Conservation (phyloP, 2,888 invertebrate genomes). For the Aethes cnicana region DNA sequence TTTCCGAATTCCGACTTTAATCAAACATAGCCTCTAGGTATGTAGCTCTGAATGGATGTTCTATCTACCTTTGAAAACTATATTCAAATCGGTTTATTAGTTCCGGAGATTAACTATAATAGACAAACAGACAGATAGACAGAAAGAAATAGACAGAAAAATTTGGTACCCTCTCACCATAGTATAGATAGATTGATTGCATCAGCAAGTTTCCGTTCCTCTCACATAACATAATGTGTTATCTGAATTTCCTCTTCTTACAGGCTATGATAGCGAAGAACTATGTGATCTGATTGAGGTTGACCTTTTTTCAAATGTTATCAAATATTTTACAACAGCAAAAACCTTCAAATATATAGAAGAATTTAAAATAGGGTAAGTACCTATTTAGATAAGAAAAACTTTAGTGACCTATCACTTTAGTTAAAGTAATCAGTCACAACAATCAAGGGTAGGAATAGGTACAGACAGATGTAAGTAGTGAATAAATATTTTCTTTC, state of each 20-base stretch:
- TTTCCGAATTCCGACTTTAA: too few relatives aligned
- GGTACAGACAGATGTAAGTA: neutral
- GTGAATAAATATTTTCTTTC: neutral
- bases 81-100: too few relatives aligned
- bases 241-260: neutral
- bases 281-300: constrained; percentile 26
- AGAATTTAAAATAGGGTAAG: constrained; percentile 61
- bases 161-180: too few relatives aligned
- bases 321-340: constrained; percentile 28
- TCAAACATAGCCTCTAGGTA: too few relatives aligned
- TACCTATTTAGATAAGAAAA: constrained; percentile 9
- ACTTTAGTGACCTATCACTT: neutral
- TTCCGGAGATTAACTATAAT: too few relatives aligned
- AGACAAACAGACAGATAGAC: too few relatives aligned
- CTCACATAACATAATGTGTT: too few relatives aligned
- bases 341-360: constrained; percentile 27
- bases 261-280: constrained; percentile 6
- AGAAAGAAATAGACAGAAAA: too few relatives aligned
- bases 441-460: neutral
- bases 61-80: too few relatives aligned
- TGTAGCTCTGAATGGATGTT: too few relatives aligned
- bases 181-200: too few relatives aligned
- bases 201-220: too few relatives aligned
- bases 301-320: constrained; percentile 17
- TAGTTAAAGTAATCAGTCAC: neutral